Evolutionary conservation across 2,113 vertebrate species (phyloP).

Genomic region (Engraulis encrasicolus): DNA sequence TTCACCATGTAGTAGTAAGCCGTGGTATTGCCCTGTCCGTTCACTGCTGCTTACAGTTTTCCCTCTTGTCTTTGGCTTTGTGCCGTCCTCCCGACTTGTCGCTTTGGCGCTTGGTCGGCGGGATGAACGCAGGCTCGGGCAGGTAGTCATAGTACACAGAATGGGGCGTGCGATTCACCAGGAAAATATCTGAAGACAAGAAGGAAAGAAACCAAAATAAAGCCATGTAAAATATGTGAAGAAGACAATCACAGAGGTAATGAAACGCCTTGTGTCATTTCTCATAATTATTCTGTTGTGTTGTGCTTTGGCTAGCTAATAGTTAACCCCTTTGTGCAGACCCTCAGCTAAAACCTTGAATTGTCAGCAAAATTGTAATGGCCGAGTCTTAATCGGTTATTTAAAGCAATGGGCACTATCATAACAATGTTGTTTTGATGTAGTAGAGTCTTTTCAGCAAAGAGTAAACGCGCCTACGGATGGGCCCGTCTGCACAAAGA

Average conservation of each 20-base stretch:
- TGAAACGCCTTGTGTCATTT: neutral
- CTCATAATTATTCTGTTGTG: neutral
- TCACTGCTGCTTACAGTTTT: constrained; percentile 79
- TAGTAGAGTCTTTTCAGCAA: no score
- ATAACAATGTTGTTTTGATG: no score
- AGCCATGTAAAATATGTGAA: no score
- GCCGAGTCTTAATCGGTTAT: no score
- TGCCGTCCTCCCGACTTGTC: constrained; percentile 67
- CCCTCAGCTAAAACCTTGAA: no score
- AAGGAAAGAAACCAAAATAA: no score
- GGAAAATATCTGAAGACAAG: constrained; percentile 56
- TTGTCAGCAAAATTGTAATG: no score
- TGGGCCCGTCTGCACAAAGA: no score
- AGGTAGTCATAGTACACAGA: constrained; percentile 65
- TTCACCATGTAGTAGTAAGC: neutral
- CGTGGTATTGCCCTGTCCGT: neutral
- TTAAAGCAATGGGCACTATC: no score
- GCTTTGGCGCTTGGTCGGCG: constrained; percentile 73
- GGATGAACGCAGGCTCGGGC: constrained; percentile 73
- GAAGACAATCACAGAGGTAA: neutral
- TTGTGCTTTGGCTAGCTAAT: no score
- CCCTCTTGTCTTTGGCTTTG: constrained; percentile 81
- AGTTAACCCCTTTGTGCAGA: no score
- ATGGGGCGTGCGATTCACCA: constrained; percentile 54
- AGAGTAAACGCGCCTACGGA: no score